Conservation (phyloP, 2,113 vertebrate genomes). For the Meles meles region DNA sequence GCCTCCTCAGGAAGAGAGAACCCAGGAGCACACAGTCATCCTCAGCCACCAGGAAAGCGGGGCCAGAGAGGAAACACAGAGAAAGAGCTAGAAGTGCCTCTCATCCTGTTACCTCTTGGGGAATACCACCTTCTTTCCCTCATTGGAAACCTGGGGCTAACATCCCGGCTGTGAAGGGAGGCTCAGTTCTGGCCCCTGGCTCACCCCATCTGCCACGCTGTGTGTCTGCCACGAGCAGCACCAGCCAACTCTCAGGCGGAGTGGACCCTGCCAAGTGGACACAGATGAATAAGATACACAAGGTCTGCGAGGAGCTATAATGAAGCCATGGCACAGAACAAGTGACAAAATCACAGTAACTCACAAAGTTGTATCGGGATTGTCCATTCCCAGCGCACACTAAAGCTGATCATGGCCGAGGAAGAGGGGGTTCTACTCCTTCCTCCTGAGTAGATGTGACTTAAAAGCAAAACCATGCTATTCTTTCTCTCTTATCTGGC, state of each 20-base stretch:
- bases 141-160: not conserved
- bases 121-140: not conserved
- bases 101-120: too few relatives aligned
- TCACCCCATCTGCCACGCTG: rapidly evolving
- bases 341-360: not conserved
- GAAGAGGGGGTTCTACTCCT: not conserved
- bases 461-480: not conserved
- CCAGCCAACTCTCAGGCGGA: not conserved
- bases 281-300: not conserved
- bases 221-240: not conserved
- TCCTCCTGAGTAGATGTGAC: not conserved
- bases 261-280: not conserved
- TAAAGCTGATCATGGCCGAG: too few relatives aligned
- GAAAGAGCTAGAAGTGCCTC: not conserved
- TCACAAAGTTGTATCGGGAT: not conserved
- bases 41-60: not conserved
- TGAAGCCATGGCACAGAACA: not conserved
- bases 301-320: not conserved
- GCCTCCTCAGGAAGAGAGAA: not conserved
- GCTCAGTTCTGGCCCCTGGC: not conserved
- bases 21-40: not conserved
- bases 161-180: not conserved
- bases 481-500: not conserved
- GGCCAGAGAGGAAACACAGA: not conserved
- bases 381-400: not conserved